Evolutionary conservation across 2,113 vertebrate species (phyloP).

Genomic region (Rynchops niger): DNA sequence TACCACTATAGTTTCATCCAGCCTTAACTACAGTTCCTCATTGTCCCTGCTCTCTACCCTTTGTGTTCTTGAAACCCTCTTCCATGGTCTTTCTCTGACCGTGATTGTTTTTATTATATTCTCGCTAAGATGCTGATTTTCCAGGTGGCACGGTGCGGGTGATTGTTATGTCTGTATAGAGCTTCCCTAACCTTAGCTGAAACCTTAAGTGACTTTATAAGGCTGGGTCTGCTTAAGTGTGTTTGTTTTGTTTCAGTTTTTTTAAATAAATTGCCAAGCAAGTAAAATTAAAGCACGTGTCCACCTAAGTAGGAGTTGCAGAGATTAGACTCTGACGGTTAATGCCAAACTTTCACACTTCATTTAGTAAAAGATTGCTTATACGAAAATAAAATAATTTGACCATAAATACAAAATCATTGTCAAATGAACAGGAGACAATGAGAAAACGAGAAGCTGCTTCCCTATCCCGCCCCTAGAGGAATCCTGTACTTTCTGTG

Average conservation of each 20-base stretch:
- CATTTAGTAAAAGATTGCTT: not conserved
- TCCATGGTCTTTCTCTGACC: not conserved
- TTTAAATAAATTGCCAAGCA: not conserved
- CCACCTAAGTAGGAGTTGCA: not conserved
- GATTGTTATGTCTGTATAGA: not conserved
- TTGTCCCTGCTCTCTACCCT: not conserved
- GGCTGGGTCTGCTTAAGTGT: not conserved
- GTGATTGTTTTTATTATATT: rapidly evolving
- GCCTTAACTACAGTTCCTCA: not conserved
- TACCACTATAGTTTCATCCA: not conserved
- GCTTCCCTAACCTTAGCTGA: not conserved
- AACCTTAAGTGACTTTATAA: not conserved
- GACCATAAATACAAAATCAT: not conserved
- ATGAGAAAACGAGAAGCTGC: not conserved
- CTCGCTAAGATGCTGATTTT: not conserved
- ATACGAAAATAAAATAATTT: not conserved
- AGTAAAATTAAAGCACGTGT: not conserved
- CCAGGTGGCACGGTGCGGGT: no score
- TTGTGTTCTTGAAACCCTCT: not conserved
- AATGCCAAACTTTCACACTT: not conserved
- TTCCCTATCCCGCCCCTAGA: not conserved
- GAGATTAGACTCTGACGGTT: not conserved
- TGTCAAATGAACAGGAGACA: not conserved
- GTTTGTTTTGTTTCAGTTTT: not conserved
- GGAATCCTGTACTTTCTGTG: not conserved